These are phyloP conservation scores for Cygnus buccinator DNA, from an alignment of 2,113 vertebrate genomes.

Conservation along the genomic window DNA sequence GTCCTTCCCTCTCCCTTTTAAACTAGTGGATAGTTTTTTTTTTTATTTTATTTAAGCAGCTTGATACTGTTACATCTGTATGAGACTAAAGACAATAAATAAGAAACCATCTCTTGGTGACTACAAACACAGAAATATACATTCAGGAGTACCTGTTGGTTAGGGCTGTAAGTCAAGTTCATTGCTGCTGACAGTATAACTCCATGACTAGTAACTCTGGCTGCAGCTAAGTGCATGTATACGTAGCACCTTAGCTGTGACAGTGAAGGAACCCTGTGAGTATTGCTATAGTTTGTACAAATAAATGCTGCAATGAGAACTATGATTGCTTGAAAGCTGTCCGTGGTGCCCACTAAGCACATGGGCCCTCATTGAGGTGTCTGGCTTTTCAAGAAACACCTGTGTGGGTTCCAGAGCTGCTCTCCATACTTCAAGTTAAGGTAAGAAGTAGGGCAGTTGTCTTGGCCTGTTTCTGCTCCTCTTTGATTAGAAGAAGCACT, in stretches of 20 bases:
- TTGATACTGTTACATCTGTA: slow-evolving; percentile 14
- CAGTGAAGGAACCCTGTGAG: neutral
- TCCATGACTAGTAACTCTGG: neutral
- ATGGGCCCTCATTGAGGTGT: neutral
- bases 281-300: neutral
- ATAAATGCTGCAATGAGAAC: neutral
- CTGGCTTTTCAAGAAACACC: neutral
- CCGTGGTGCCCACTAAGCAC: neutral
- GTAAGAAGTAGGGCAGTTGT: slow-evolving; percentile 33
- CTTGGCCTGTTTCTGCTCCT: slow-evolving; percentile 35
- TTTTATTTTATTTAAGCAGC: slow-evolving; percentile 42
- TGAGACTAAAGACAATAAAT: slow-evolving; percentile 68
- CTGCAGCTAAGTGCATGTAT: neutral
- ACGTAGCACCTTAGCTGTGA: neutral
- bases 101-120: slow-evolving; percentile 22
- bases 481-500: slow-evolving; percentile 18
- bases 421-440: neutral
- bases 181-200: neutral
- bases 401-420: slow-evolving; percentile 39
- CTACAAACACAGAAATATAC: slow-evolving; percentile 45
- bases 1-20: neutral
- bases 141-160: slow-evolving; percentile 2
- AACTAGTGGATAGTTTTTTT: neutral
- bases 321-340: neutral
- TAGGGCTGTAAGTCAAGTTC: neutral